Base-by-base conservation (phyloP, 2,113 vertebrate species). In the Sinosuthora webbiana region DNA sequence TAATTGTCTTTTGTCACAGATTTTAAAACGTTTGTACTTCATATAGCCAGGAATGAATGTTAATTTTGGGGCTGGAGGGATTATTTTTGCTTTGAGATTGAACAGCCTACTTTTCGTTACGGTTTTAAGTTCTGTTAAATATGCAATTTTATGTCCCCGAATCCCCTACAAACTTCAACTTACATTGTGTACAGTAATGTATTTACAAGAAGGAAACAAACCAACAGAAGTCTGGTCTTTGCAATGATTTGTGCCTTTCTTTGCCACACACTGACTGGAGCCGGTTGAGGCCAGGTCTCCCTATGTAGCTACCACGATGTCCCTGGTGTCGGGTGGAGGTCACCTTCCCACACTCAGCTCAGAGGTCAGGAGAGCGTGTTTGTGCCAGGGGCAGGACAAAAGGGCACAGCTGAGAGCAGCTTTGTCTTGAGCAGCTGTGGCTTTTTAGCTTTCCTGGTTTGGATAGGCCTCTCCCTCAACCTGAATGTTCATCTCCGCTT, bases 241-340 rank as follows among this genome's bases (percentile, higher is more conserved):
- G 97, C 97, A 97, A 98, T 98, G 97, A 98, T 98, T 98, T 98
- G 98, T 98, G 98, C 98, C 98, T 98, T 98, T 97, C 98, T 98
- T 97, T 97, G 97, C 97, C 97, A 95, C 98, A 98, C 97, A 97
- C 95, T 95, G 97, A 98, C 96, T 95, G 97, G 97, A 98, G 95
- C 98, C 33, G 17, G 97, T 97, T 91, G 96, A 93, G 96, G 97
- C 97, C 98, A 97, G 93, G 76, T 90, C 87, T 94, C 95, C 94
- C 87, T 83, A 94, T 93, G 95, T 96, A 97, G 98, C 98, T 97
- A 84, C 95, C 96, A 96, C 65, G 25, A 91, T 94, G 93, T 96
- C 89, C 93, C 81, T 18, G 9, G 78, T 86, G 92, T 85, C 94
- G 41, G 33, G 96, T 41, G 13, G 97, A 96, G 97, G 97, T 96